Base-by-base conservation (phyloP, 2,888 invertebrate genomes). In the Disparrhopalites patrizii region DNA sequence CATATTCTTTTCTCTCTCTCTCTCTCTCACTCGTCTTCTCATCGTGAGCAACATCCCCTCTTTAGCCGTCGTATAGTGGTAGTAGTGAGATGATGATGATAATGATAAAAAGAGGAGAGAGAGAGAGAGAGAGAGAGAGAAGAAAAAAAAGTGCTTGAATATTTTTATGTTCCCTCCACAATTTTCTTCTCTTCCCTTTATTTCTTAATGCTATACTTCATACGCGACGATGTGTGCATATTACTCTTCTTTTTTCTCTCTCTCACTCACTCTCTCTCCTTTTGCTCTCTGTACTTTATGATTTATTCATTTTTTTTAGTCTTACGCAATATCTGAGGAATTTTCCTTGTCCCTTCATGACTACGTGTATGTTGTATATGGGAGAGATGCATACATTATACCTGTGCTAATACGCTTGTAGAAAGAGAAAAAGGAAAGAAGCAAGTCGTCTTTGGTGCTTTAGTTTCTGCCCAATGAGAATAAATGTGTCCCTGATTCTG, bases 41-140 rank as follows among this genome's bases (percentile, higher is more conserved):
- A 36, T 61, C 61, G 36, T 61, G 27, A 61, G 25, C 51, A 61
- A 51, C 51, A 61, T 61, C 61, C 61, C 61, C 51, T 61, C 52
- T 51, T 52, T 51, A n/a, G n/a, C 51, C 52, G 51, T 38, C 20
- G 50, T 38, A 40, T 57, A 43, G 52, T 61, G 61, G 52, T 61
- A 61, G 52, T 61, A 61, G 52, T 61, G 61, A 61, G 38, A 40
- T 57, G 57, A 61, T 61, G 61, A 61, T 61, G 52, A 61, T 61
- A 61, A 61, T 61, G 61, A 61, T 61, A 61, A 61, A 61, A 51
- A 43, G 33, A 38, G n/a, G n/a, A n/a, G n/a, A n/a, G n/a, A n/a
- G n/a, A n/a, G n/a, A n/a, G n/a, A n/a, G n/a, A n/a, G n/a, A n/a
- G n/a, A n/a, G n/a, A n/a, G n/a, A n/a, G n/a, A n/a, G n/a, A n/a